phyloP scores from a whole-genome alignment of 1,140 invertebrate species.

The Geopemphigus sp. region DNA sequence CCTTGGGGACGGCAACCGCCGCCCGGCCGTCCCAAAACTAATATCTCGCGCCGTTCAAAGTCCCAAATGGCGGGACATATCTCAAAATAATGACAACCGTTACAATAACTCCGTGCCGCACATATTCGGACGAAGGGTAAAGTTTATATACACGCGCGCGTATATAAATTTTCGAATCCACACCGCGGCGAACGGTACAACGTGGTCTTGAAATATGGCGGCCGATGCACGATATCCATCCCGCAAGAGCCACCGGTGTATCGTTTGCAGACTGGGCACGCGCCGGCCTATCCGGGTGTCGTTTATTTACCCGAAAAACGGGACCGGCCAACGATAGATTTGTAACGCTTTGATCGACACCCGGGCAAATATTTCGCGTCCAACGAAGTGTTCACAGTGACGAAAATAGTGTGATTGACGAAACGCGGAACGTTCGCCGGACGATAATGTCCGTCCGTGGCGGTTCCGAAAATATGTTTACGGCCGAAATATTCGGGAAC shows the following conservation, averaged over 20 bases:
- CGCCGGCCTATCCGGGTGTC: too few species aligned
- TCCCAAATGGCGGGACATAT: constrained; percentile 34
- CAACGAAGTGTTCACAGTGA: too few species aligned
- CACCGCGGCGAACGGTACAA: not conserved
- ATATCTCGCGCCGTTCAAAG: constrained; percentile 22
- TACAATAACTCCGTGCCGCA: constrained; percentile 21
- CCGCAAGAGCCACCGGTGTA: not conserved
- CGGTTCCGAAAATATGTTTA: too few species aligned
- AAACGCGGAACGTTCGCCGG: too few species aligned
- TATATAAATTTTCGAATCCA: not conserved
- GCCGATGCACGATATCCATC: not conserved
- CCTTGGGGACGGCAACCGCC: too few species aligned
- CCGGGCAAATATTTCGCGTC: too few species aligned
- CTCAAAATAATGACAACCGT: constrained; percentile 45
- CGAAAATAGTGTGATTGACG: too few species aligned
- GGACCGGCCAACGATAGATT: too few species aligned
- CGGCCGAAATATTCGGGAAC: too few species aligned
- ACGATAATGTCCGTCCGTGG: too few species aligned
- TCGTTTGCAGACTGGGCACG: not conserved
- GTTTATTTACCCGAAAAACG: too few species aligned
- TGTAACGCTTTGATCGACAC: too few species aligned
- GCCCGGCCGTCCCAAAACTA: constrained; percentile 5
- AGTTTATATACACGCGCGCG: constrained; percentile 33
- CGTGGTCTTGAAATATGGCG: constrained; percentile 12
- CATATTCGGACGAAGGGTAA: constrained; percentile 35